phyloP scores from a whole-genome alignment of 2,888 invertebrate species.

The Conops quadrifasciatus region DNA sequence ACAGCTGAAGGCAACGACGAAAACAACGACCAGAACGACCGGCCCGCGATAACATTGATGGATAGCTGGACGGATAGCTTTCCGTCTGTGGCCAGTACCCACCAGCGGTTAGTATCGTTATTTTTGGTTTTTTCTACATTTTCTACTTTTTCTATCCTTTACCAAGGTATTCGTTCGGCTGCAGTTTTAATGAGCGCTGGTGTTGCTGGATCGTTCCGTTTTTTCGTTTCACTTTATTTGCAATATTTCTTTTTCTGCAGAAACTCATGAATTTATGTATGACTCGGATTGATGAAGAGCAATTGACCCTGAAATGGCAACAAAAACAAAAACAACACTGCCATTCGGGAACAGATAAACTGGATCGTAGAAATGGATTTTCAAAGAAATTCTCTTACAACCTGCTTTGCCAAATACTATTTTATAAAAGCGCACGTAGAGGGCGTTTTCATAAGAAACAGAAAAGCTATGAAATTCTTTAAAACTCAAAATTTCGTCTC shows the following conservation, averaged over 20 bases:
- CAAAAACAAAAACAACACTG: too few species aligned
- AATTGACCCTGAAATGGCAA: background rate
- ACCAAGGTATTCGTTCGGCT: slow-evolving; percentile 18
- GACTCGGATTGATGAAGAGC: slow-evolving; percentile 13
- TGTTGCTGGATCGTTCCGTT: background rate
- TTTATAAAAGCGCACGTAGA: background rate
- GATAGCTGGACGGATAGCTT: slow-evolving; percentile 28
- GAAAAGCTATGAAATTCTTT: too few species aligned
- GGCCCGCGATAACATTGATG: slow-evolving; percentile 32
- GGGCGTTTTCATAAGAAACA: background rate
- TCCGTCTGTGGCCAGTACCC: slow-evolving; percentile 13
- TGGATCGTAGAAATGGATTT: background rate
- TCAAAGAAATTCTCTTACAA: background rate
- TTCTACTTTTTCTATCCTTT: background rate
- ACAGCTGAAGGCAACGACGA: slow-evolving; percentile 17
- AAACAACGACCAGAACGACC: background rate
- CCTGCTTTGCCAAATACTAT: background rate
- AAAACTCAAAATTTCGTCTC: too few species aligned
- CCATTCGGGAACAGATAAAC: background rate
- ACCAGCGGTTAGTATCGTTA: slow-evolving; percentile 1
- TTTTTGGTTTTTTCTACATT: background rate
- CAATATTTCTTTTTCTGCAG: background rate
- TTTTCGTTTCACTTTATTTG: background rate
- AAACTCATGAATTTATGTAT: slow-evolving; percentile 27
- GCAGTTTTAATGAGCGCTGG: slow-evolving; percentile 27